Evolutionary conservation across 1,140 invertebrate species (phyloP).

Genomic region (Lamellibrachia luymesi): DNA sequence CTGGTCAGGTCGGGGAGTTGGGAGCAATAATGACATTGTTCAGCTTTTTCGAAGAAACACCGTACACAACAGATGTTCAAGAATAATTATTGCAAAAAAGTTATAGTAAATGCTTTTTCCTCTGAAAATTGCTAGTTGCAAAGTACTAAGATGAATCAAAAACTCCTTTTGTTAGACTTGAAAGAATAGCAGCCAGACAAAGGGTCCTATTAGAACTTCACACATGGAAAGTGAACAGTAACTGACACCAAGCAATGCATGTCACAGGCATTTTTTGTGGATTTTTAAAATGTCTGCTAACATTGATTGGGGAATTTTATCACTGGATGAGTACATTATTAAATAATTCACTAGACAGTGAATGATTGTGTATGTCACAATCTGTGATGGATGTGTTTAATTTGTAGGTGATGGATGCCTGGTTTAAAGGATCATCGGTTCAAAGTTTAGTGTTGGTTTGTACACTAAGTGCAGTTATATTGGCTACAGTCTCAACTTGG

Average conservation of each 20-base stretch:
- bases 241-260: neutral
- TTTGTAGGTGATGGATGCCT: neutral
- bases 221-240: neutral
- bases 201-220: neutral
- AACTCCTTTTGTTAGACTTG: neutral
- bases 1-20: neutral
- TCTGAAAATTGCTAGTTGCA: neutral
- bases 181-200: neutral
- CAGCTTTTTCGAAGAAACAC: neutral
- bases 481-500: neutral
- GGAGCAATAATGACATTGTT: neutral
- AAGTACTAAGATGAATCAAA: neutral
- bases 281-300: neutral
- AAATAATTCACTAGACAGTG: neutral
- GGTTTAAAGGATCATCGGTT: neutral
- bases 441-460: neutral
- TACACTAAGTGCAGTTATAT: neutral
- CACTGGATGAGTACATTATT: neutral
- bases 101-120: neutral
- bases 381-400: neutral
- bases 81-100: neutral
- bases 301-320: constrained; percentile 1
- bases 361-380: constrained; percentile 1
- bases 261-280: neutral
- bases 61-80: neutral